A percentile compares a stretch with the other conserved stretches of the same genome.
phyloP scores from a whole-genome alignment of 1,140 invertebrate species.

The Drosophila triauraria region DNA sequence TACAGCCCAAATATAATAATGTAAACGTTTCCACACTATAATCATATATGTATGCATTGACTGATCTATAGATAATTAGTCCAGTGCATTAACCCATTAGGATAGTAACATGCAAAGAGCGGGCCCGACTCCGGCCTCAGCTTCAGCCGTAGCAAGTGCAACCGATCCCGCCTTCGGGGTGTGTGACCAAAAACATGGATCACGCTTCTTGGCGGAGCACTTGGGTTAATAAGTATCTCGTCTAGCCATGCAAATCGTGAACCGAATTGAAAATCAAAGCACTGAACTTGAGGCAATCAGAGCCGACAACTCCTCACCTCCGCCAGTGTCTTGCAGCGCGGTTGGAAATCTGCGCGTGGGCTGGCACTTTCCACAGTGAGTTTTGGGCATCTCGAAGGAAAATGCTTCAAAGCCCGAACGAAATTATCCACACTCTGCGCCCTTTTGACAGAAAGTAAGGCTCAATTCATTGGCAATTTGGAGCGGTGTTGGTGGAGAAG shows the following conservation, averaged over 20 bases:
- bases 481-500: neutral
- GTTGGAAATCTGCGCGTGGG: slow-evolving; percentile 37
- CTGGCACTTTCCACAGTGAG: slow-evolving; percentile 42
- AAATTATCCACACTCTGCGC: slow-evolving; percentile 64
- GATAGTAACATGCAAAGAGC: slow-evolving; percentile 39
- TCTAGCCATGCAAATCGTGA: slow-evolving; percentile 64
- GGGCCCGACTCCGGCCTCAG: slow-evolving; percentile 4
- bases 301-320: slow-evolving; percentile 19
- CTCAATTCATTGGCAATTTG: slow-evolving; percentile 48
- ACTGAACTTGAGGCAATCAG: slow-evolving; percentile 55
- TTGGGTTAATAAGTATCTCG: slow-evolving; percentile 63
- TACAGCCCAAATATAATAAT: neutral
- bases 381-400: slow-evolving; percentile 29
- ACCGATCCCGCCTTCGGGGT: slow-evolving; percentile 45
- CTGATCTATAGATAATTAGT: slow-evolving; percentile 32
- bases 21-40: slow-evolving; percentile 8
- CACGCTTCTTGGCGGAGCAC: slow-evolving; percentile 60
- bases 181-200: slow-evolving; percentile 61
- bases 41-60: slow-evolving; percentile 8
- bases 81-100: slow-evolving; percentile 16
- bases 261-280: slow-evolving; percentile 56
- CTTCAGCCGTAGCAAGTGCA: slow-evolving; percentile 38
- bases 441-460: slow-evolving; percentile 60
- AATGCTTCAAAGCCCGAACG: neutral
- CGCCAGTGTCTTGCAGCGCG: neutral